A percentile compares a stretch with the other conserved stretches of the same genome.
Conservation (phyloP, 2,797 vertebrate genomes). For the Ctenosaura bakeri region DNA sequence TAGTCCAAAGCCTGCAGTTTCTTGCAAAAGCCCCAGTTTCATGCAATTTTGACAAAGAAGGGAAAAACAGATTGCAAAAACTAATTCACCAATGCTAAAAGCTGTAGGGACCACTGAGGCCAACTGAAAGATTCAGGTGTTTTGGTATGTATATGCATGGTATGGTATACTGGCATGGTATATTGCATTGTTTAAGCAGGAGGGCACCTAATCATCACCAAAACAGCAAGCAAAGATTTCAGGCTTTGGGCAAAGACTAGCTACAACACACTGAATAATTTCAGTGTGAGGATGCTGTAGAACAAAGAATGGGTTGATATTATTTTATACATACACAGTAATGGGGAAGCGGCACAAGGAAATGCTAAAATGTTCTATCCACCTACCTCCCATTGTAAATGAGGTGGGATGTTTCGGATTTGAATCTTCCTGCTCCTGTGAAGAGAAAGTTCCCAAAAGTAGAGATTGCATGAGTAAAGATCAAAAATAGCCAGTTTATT, state of each 20-base stretch:
- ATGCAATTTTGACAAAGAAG: not conserved
- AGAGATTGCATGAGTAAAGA: constrained; percentile 6
- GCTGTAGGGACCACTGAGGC: no score
- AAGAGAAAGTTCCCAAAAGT: constrained; percentile 64
- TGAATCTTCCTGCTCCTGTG: constrained; percentile 97
- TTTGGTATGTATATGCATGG: not conserved
- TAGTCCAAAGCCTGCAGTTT: not conserved
- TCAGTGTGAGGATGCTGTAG: not conserved
- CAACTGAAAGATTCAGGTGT: not conserved
- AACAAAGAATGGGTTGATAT: not conserved
- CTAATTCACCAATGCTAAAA: not conserved
- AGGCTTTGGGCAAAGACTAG: not conserved
- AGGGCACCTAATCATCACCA: not conserved
- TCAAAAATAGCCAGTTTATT: not conserved
- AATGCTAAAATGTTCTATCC: not conserved
- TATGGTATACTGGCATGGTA: no score
- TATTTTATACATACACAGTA: not conserved
- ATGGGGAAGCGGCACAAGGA: not conserved
- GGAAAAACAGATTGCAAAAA: not conserved
- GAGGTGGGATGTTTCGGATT: constrained; percentile 96
- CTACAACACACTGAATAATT: not conserved
- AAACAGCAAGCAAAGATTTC: not conserved
- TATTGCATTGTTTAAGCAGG: not conserved
- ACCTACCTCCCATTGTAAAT: constrained; percentile 98
- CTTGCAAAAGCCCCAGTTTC: not conserved